These are phyloP conservation scores for Himalopsyche kuldschensis DNA, from an alignment of 2,888 invertebrate species.

Conservation along the genomic window DNA sequence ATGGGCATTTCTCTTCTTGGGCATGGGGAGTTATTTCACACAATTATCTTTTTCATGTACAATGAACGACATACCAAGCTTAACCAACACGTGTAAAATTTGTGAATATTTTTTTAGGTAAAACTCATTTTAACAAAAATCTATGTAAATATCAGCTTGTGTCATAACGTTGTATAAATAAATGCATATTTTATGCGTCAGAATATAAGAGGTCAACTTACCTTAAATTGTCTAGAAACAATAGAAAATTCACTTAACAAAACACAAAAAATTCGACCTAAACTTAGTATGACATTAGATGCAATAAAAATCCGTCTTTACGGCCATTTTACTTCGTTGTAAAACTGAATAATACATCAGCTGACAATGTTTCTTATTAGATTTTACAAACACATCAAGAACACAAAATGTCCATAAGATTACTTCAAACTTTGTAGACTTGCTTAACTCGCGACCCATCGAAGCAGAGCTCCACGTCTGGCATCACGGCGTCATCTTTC, in stretches of 20 bases:
- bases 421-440: neutral
- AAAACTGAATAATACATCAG: neutral
- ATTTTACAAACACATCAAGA: constrained; percentile 1
- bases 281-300: neutral
- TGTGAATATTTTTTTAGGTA: no score
- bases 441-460: neutral
- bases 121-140: no score
- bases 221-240: no score
- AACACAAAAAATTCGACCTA: neutral
- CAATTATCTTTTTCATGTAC: no score
- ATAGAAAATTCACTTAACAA: neutral
- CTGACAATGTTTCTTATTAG: neutral
- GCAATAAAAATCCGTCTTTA: neutral
- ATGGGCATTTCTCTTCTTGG: no score
- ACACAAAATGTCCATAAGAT: neutral
- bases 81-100: no score
- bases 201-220: no score
- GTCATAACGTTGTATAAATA: no score
- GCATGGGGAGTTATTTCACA: no score
- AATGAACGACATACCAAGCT: no score
- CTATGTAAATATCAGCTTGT: no score
- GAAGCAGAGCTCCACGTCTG: neutral
- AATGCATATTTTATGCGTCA: no score
- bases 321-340: neutral
- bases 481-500: neutral